Evolutionary conservation across 2,113 vertebrate genomes (phyloP).

Genomic region (Oplegnathus fasciatus): DNA sequence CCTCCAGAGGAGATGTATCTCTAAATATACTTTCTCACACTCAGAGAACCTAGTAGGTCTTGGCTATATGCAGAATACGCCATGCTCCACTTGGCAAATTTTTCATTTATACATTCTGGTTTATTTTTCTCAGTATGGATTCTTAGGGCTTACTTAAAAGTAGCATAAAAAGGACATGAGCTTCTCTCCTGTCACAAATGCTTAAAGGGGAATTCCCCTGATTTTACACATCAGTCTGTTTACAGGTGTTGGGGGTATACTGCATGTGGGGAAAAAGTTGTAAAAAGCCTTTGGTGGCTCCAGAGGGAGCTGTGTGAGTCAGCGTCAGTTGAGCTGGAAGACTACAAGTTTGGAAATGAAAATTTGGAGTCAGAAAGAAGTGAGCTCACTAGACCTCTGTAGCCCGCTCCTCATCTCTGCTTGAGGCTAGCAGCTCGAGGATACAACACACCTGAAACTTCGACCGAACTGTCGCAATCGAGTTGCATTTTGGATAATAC

Average conservation of each 20-base stretch:
- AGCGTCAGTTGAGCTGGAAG: not conserved
- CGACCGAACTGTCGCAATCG: too few relatives aligned
- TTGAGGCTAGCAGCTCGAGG: too few relatives aligned
- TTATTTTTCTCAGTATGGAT: not conserved
- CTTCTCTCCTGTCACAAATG: not conserved
- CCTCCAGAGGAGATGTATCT: constrained; percentile 29
- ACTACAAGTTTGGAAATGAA: too few relatives aligned
- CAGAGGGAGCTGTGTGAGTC: not conserved
- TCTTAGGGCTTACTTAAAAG: not conserved
- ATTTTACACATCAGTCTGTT: not conserved
- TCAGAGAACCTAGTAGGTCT: not conserved
- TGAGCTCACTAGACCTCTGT: too few relatives aligned
- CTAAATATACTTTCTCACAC: not conserved
- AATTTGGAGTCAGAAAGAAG: too few relatives aligned
- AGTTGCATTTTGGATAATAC: too few relatives aligned
- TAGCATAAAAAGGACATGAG: not conserved
- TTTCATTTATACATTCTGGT: not conserved
- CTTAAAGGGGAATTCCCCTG: not conserved
- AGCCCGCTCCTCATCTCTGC: not conserved
- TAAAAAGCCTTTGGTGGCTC: not conserved
- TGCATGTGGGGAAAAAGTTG: not conserved
- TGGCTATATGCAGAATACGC: not conserved
- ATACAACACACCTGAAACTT: too few relatives aligned
- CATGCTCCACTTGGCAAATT: not conserved
- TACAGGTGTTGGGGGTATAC: not conserved